Percentiles rank a stretch among this genome's conserved stretches.
Conservation (phyloP, 2,797 vertebrate genomes). For the Thalassophryne amazonica region DNA sequence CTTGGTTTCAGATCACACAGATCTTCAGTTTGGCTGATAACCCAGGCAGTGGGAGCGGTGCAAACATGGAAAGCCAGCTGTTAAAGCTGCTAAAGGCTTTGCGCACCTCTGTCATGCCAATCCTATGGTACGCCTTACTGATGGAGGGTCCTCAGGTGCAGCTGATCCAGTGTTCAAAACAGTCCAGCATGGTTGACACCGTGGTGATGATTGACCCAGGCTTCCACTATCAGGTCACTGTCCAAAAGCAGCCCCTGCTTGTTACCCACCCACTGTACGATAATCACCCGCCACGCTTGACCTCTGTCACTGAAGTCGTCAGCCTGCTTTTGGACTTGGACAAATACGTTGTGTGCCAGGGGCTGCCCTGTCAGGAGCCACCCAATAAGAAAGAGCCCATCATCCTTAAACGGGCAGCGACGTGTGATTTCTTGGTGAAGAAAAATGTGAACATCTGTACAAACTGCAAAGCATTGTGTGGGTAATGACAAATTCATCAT, state of each 20-base stretch:
- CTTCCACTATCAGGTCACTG: slow-evolving; percentile 73
- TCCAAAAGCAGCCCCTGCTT: slow-evolving; percentile 79
- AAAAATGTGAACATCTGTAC: slow-evolving; percentile 57
- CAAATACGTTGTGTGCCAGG: slow-evolving; percentile 71
- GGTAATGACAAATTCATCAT: slow-evolving; percentile 15
- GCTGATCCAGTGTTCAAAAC: slow-evolving; percentile 79
- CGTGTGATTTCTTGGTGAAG: slow-evolving; percentile 76
- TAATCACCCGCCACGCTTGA: slow-evolving; percentile 55
- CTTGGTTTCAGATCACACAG: slow-evolving; percentile 78
- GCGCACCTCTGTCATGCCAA: slow-evolving; percentile 62
- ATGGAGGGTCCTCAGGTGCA: slow-evolving; percentile 75
- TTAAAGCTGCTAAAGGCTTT: slow-evolving; percentile 66
- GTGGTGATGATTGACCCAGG: slow-evolving; percentile 72
- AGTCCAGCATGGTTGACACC: slow-evolving; percentile 78
- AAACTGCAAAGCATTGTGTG: slow-evolving; percentile 56
- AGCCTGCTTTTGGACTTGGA: slow-evolving; percentile 75
- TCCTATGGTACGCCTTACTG: slow-evolving; percentile 78
- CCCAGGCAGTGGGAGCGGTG: not conserved
- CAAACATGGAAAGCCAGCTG: slow-evolving; percentile 63
- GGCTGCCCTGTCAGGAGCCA: slow-evolving; percentile 43
- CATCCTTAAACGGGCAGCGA: slow-evolving; percentile 72
- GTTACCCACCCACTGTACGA: slow-evolving; percentile 76
- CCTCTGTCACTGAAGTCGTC: slow-evolving; percentile 54
- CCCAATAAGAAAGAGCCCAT: slow-evolving; percentile 34
- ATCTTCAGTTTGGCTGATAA: slow-evolving; percentile 75